These are phyloP conservation scores for Chloromyia formosa DNA, from an alignment of 2,888 invertebrate genomes.

Conservation along the genomic window DNA sequence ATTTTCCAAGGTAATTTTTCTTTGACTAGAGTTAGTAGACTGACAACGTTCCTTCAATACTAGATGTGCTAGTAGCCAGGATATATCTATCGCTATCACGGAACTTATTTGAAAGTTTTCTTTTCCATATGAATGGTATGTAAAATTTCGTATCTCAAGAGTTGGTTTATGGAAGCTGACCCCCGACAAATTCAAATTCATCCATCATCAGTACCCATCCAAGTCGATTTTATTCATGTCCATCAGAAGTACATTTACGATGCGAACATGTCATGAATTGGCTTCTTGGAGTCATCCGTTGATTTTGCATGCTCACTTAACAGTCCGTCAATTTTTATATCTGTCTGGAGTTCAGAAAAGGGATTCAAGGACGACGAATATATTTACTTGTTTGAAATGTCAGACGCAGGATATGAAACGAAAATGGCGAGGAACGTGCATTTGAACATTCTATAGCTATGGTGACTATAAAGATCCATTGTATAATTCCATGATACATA, in stretches of 20 bases:
- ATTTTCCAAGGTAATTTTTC: slow-evolving; percentile 34
- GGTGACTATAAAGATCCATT: no score
- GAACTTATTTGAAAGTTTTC: not conserved
- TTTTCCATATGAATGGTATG: not conserved
- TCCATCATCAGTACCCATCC: slow-evolving; percentile 39
- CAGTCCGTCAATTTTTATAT: slow-evolving; percentile 29
- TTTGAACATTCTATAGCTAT: no score
- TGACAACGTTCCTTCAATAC: slow-evolving; percentile 6
- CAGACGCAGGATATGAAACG: no score
- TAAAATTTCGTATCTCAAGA: not conserved
- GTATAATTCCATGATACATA: no score
- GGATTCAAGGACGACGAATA: no score
- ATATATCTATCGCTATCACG: not conserved
- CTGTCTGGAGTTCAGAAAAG: no score
- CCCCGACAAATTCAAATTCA: slow-evolving; percentile 9
- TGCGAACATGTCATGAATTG: slow-evolving; percentile 35
- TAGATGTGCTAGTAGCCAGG: not conserved
- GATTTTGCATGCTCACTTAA: slow-evolving; percentile 32
- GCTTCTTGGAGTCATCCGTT: slow-evolving; percentile 21
- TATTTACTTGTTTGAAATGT: no score
- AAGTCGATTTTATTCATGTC: slow-evolving; percentile 39
- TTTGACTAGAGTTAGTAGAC: not conserved
- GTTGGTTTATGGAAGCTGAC: slow-evolving; percentile 28
- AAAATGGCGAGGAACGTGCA: no score
- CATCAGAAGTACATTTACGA: slow-evolving; percentile 40